phyloP scores from a whole-genome alignment of 2,888 invertebrate species.

The Psylliodes chrysocephalus region DNA sequence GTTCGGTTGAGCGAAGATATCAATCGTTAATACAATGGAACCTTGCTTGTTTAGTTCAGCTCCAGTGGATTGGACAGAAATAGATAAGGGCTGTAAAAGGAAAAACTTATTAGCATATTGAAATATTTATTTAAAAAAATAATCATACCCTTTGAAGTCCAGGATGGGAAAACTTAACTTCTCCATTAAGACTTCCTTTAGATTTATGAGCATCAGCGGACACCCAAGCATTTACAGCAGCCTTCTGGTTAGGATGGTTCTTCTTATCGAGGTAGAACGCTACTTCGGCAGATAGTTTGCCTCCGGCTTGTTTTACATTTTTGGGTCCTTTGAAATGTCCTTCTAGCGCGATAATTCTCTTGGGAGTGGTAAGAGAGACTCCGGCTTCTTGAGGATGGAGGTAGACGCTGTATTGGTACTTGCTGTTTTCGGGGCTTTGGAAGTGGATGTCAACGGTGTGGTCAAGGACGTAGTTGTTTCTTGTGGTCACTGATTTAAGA shows the following conservation, averaged over 20 bases:
- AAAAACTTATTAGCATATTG: not conserved
- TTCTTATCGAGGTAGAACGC: slow-evolving; percentile 77
- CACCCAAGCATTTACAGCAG: slow-evolving; percentile 67
- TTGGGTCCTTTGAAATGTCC: slow-evolving; percentile 54
- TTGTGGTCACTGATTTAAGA: slow-evolving; percentile 72
- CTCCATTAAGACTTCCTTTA: slow-evolving; percentile 62
- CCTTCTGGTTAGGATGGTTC: slow-evolving; percentile 75
- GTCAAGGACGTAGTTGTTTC: slow-evolving; percentile 70
- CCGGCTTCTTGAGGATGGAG: slow-evolving; percentile 73
- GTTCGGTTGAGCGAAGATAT: slow-evolving; percentile 70
- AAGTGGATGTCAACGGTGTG: slow-evolving; percentile 79
- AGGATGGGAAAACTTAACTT: slow-evolving; percentile 75
- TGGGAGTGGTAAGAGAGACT: slow-evolving; percentile 74
- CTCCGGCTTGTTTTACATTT: slow-evolving; percentile 60
- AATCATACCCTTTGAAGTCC: slow-evolving; percentile 66
- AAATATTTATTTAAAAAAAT: not conserved
- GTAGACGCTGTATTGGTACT: slow-evolving; percentile 77
- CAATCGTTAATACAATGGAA: slow-evolving; percentile 65
- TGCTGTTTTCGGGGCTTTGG: slow-evolving; percentile 74
- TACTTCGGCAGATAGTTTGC: slow-evolving; percentile 72
- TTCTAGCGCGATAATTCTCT: slow-evolving; percentile 74
- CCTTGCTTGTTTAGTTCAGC: slow-evolving; percentile 59
- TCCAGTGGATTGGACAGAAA: slow-evolving; percentile 39
- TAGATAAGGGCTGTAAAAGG: slow-evolving; percentile 44
- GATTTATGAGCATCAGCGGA: slow-evolving; percentile 66